Evolutionary conservation across 2,888 invertebrate species (phyloP), one percentile per base, ranked within the genome.

Genomic region (Pilophorus perplexus): DNA sequence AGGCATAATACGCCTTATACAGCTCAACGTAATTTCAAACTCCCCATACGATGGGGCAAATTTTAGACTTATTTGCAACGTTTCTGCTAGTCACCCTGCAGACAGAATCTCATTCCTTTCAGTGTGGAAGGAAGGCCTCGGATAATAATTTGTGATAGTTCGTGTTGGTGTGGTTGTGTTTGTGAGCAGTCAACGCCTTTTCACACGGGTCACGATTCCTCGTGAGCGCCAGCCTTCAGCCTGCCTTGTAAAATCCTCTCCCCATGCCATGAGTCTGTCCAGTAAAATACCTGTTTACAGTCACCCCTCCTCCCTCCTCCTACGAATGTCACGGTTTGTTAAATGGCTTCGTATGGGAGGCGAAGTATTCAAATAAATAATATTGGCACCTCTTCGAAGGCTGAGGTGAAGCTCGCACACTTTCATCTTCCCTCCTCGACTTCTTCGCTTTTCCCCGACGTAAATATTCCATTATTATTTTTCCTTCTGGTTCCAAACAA

Each of bases 91-190:
- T n/a, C n/a, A n/a, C n/a, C n/a, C n/a, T n/a, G n/a, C n/a, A n/a
- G n/a, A n/a, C n/a, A n/a, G n/a, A n/a, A n/a, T n/a, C n/a, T n/a
- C n/a, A n/a, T n/a, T n/a, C n/a, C n/a, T n/a, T n/a, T n/a, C n/a
- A n/a, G n/a, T n/a, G n/a, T n/a, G 40, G 55, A 59, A 40, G 60
- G 48, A 46, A 18, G 48, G 38, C 28, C 62, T 28, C 62, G 27
- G 44, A 62, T 48, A 62, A 62, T 62, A 62, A 62, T 62, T 62
- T 62, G 62, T 62, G 62, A 62, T 62, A 62, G 62, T 62, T 62
- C 62, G 62, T 62, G 62, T n/a, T n/a, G n/a, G n/a, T n/a, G n/a
- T n/a, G n/a, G n/a, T n/a, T n/a, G n/a, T 62, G 62, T 62, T 62
- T 28, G 62, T 62, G 62, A 46, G 46, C 62, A 62, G 62, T 62